phyloP scores from a whole-genome alignment of 2,797 vertebrate species.

The Periophthalmus magnuspinnatus region DNA sequence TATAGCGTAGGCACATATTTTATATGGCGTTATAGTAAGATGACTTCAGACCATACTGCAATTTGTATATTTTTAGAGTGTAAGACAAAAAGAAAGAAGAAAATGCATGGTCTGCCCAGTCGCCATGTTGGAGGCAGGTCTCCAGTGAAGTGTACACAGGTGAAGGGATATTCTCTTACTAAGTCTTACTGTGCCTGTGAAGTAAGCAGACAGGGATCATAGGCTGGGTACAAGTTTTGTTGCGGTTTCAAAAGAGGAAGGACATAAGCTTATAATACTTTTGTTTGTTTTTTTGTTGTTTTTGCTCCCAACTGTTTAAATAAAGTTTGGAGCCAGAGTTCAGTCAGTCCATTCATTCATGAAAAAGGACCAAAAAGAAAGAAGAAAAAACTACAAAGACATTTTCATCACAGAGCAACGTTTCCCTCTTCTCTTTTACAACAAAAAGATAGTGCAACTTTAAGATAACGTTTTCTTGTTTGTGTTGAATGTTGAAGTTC shows the following conservation, averaged over 20 bases:
- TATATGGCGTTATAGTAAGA: no score
- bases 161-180: conserved; percentile 58
- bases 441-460: conserved; percentile 91
- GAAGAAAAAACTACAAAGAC: conserved; percentile 30
- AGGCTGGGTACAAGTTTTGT: conserved; percentile 79
- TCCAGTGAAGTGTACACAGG: conserved; percentile 39
- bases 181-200: conserved; percentile 72
- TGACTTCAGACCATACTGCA: no score
- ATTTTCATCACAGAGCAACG: conserved; percentile 71
- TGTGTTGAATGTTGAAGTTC: conserved; percentile 80
- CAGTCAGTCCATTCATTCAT: conserved; percentile 73
- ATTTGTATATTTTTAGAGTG: neutral
- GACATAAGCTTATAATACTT: conserved; percentile 72
- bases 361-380: conserved; percentile 68
- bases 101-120: conserved; percentile 36
- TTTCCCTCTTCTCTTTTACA: conserved; percentile 83
- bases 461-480: conserved; percentile 74
- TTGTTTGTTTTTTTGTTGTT: conserved; percentile 24
- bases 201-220: conserved; percentile 66
- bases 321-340: conserved; percentile 72
- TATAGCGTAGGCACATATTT: neutral
- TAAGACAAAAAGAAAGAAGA: conserved; percentile 27
- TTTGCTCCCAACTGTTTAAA: conserved; percentile 73
- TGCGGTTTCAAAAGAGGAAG: conserved; percentile 68
- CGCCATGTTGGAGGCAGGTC: conserved; percentile 38